Base-by-base conservation (phyloP, 2,797 vertebrate species). In the Echeneis naucrates region DNA sequence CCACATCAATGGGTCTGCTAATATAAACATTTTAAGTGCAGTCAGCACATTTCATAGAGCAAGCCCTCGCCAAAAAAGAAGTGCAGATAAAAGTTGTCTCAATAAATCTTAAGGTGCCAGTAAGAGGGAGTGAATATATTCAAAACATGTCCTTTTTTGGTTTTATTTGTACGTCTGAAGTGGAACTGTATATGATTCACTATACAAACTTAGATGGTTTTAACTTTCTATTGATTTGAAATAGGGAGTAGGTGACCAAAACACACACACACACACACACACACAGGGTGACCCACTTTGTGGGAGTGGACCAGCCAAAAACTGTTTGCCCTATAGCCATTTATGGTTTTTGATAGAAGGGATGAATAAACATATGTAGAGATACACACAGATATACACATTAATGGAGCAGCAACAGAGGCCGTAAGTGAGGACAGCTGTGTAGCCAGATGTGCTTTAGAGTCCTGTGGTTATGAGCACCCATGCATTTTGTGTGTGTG, bases 361-460 rank as follows among this genome's bases (percentile, higher is more conserved):
- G 61, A 82, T 83, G 75, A 77, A 84, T 37, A 72, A 51, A 65
- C 70, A 72, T 55, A 48, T 21, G 68, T 45, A 74, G 58, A 77
- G 50, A 70, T 40, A 79, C 32, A 77, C 44, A 68, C 23, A 30
- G 33, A 79, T 45, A 73, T 24, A 81, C 72, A 82, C 74, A 81
- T 32, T 68, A 77, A 58, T 44, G 57, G 56, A 85, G 65, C 45
- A 75, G 51, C 68, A 80, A 75, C 73, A 57, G 38, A 75, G 78
- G 58, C 74, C 69, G 76, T 81, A 86, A 92, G 78, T 88, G 83
- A 80, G 57, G 72, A 57, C 89, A 92, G 88, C 81, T 91, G 91
- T 81, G 71, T 16, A 65, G 76, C 86, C 85, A 92, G 88, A 91
- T 92, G 88, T 89, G 77, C 65, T 77, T 85, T 84, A 33, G 56